Evolutionary conservation across 2,797 vertebrate genomes (phyloP), one percentile per base, ranked within the genome.

Genomic region (Hemitrygon akajei): DNA sequence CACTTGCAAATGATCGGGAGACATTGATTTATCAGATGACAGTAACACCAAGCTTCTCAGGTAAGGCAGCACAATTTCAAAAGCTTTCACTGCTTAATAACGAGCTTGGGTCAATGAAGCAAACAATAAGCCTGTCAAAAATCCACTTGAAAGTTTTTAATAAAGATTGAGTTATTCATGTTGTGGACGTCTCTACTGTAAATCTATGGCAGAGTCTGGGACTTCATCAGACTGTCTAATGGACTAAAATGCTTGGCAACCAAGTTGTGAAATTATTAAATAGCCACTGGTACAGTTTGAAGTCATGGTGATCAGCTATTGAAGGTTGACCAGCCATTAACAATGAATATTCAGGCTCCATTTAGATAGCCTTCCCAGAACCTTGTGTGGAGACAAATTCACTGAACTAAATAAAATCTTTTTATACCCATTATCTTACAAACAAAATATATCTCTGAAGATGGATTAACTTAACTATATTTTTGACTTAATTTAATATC

Each of bases 71-170:
- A 56, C 69, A 47, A 34, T 27, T 93, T 76, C 91, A 76, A 93
- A 76, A 75, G 37, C 91, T 30, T 58, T 93, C 47, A 71, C 71
- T 76, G 37, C 37, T 71, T 71, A 87, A 93, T 82, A 93, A 58
- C 87, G 9, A 69, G 37, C 30, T 27, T 73, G 66, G 66, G 71
- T 84, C 79, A 86, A 75, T 27, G 56, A 73, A 56, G 60, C 79
- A 14, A 94, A 81, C 80, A 94, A 73, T 94, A 56, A 75, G 34
- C 40, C 93, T 87, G 93, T 94, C 93, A 94, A 56, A 93, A 94
- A 27, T 75, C n/a, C 66, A 84, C 75, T 93, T 82, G 66, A 25
- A 18, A 18, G 22, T 84, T 86, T 94, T 94, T 93, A 93, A 93
- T 93, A 76, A 93, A 76, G 37, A 27, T 93, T 93, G 69, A 73